Base-by-base conservation (phyloP, 2,888 invertebrate species). In the Nomada flava region DNA sequence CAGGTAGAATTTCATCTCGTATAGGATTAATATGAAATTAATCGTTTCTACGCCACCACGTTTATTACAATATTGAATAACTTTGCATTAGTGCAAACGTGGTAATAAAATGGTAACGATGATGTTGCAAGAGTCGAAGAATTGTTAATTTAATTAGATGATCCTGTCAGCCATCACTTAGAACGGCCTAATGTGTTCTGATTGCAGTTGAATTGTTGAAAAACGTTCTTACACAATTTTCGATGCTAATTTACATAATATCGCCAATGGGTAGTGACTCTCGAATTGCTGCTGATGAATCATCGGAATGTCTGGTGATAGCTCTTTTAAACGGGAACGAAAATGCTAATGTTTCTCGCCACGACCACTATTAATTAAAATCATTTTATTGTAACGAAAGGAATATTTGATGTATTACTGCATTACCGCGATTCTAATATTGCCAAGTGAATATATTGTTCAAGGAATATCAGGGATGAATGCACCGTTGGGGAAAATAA, bases 401-500 rank as follows among this genome's bases (percentile, higher is more conserved):
- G 15, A 15, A n/a, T 26, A n/a, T 20, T 29, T n/a, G 18, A 5
- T 18, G 9, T 36, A 13, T 36, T 57, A 23, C 4, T 57, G 13
- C 9, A 57, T 13, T 26, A 26, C 15, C 1, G 15, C 13, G 15
- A 47, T 47, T 13, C 15, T 47, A 47, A 47, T 47, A 13, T 47
- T 15, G 11, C 13, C n/a, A n/a, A 53, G n/a, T 53, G n/a, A 10
- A n/a, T n/a, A n/a, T 18, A n/a, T 15, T 23, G 13, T 26, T 55
- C 7, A 44, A 20, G 44, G 29, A 47, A n/a, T 7, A n/a, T 13
- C n/a, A 29, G 20, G 13, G 11, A 15, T 29, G 29, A 42, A 20
- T 73, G 57, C 60, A 72, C 60, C 26, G 53, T 53, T 62, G 73
- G 42, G 68, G 78, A 62, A 90, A 90, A 50, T 1, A 65, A 91